phyloP scores from a whole-genome alignment of 2,888 invertebrate genomes.

The Tanytarsus gracilentus region DNA sequence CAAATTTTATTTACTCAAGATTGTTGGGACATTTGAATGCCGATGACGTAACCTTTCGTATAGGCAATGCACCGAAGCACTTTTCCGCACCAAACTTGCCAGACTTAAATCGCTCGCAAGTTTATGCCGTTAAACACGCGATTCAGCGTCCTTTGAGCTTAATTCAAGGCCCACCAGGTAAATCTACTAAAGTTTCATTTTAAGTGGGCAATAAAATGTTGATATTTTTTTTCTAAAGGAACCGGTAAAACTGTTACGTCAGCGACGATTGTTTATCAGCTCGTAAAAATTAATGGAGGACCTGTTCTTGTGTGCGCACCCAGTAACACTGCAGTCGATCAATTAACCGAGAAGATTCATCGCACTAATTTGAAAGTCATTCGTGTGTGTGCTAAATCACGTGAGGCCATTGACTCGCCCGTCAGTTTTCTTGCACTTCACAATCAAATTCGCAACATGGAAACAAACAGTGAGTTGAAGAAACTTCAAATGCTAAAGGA shows the following conservation, averaged over 20 bases:
- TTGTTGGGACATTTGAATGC: conserved; percentile 89
- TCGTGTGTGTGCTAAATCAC: conserved; percentile 91
- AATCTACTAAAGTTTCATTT: neutral
- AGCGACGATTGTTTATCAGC: conserved; percentile 96
- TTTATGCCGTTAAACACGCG: conserved; percentile 97
- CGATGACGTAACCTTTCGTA: conserved; percentile 86
- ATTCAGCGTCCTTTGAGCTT: conserved; percentile 90
- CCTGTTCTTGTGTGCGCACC: conserved; percentile 97
- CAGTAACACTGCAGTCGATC: conserved; percentile 98
- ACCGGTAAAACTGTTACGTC: conserved; percentile 99
- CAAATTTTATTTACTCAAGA: conserved; percentile 95
- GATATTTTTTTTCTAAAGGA: neutral
- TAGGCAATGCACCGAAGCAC: conserved; percentile 80
- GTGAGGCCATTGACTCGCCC: conserved; percentile 96
- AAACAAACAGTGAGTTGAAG: conserved; percentile 83
- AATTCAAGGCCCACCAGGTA: conserved; percentile 86
- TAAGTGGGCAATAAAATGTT: neutral
- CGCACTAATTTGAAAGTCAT: conserved; percentile 89
- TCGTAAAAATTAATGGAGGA: conserved; percentile 88
- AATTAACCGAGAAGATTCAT: conserved; percentile 97
- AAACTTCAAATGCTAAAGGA: conserved; percentile 95
- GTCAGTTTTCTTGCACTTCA: conserved; percentile 95
- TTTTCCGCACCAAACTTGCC: conserved; percentile 96
- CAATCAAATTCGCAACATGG: conserved; percentile 92
- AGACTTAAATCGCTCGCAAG: conserved; percentile 93